phyloP scores from a whole-genome alignment of 2,888 invertebrate genomes.

The Nephrotoma flavescens region DNA sequence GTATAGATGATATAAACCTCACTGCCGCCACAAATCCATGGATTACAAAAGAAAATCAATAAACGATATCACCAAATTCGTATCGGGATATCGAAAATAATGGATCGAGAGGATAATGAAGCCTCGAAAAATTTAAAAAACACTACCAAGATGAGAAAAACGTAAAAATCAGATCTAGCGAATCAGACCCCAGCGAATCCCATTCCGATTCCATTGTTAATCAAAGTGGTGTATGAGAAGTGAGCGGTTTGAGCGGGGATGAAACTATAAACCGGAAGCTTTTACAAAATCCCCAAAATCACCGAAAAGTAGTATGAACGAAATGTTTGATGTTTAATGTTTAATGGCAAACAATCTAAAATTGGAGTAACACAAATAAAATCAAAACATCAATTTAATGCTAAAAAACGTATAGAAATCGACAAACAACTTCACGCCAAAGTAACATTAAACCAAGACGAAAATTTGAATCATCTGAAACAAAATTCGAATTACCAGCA shows the following conservation, averaged over 20 bases:
- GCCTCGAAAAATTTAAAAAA: slow-evolving; percentile 21
- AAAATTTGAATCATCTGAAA: slow-evolving; percentile 6
- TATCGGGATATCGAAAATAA: slow-evolving; percentile 55
- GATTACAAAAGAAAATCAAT: slow-evolving; percentile 30
- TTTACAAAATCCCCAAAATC: slow-evolving; percentile 24
- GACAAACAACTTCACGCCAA: too few relatives aligned
- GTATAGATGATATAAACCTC: too few relatives aligned
- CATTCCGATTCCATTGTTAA: not conserved
- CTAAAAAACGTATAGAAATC: too few relatives aligned
- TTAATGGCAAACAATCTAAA: slow-evolving; percentile 22
- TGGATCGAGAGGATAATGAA: slow-evolving; percentile 43
- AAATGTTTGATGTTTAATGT: too few relatives aligned
- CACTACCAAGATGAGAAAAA: slow-evolving; percentile 15
- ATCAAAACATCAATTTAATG: too few relatives aligned
- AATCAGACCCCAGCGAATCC: slow-evolving; percentile 6
- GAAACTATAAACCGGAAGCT: slow-evolving; percentile 17
- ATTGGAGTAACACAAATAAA: too few relatives aligned
- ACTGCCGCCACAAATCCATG: slow-evolving; percentile 64
- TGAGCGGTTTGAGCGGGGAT: slow-evolving; percentile 6
- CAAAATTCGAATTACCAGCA: not conserved
- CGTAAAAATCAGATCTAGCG: not conserved
- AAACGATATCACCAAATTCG: slow-evolving; percentile 43
- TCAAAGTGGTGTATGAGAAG: slow-evolving; percentile 10
- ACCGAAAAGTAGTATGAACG: slow-evolving; percentile 14
- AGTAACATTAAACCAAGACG: too few relatives aligned